Conservation (phyloP, 2,113 vertebrate genomes). For the Cardinalis cardinalis region DNA sequence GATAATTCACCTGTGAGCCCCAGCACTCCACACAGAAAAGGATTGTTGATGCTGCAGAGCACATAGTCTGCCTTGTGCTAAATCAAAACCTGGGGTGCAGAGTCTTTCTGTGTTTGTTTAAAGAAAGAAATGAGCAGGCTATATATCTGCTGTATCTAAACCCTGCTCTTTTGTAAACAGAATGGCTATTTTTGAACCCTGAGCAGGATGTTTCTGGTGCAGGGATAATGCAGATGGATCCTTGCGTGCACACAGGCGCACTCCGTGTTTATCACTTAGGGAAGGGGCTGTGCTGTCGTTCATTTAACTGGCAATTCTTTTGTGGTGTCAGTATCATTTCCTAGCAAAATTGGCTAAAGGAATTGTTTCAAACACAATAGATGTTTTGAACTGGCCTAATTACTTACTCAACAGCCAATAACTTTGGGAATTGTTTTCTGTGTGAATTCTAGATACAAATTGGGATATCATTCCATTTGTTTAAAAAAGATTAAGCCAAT, state of each 20-base stretch:
- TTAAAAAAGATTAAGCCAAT: conserved; percentile 62
- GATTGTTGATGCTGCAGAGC: not conserved
- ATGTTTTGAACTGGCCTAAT: conserved; percentile 54
- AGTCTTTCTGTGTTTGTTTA: conserved; percentile 4
- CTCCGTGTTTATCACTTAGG: not conserved
- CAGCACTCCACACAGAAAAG: not conserved
- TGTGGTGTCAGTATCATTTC: conserved; percentile 18
- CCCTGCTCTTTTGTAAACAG: conserved; percentile 20
- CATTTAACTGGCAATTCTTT: conserved; percentile 29
- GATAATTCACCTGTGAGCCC: not conserved
- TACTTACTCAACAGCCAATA: conserved; percentile 49
- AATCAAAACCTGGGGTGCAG: not conserved
- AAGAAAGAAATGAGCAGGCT: not conserved
- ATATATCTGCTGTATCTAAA: conserved; percentile 19
- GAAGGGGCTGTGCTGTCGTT: conserved; percentile 18
- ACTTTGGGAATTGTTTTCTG: conserved; percentile 43
- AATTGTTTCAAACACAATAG: conserved; percentile 46
- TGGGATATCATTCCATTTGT: conserved; percentile 56
- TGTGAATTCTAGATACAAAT: conserved; percentile 42
- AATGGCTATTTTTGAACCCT: conserved; percentile 7
- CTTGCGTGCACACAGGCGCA: not conserved
- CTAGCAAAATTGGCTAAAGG: conserved; percentile 34
- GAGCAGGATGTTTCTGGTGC: conserved; percentile 39
- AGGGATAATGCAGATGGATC: not conserved
- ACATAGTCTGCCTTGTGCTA: not conserved